Evolutionary conservation across 2,888 invertebrate genomes (phyloP).

Genomic region (Chrysopilus asiliformis): DNA sequence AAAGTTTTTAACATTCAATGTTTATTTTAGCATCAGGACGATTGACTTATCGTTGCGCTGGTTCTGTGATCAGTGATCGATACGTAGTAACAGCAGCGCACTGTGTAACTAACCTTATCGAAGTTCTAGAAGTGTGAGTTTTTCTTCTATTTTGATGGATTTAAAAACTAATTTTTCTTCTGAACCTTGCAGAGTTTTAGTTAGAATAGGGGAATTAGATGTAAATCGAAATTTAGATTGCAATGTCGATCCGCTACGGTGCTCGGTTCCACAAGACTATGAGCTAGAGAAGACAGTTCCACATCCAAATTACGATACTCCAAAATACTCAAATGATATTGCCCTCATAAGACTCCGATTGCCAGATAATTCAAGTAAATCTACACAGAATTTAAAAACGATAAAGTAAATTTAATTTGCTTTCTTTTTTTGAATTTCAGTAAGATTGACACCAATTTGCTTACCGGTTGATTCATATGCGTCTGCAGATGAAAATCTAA

Average conservation of each 20-base stretch:
- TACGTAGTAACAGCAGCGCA: slow-evolving; percentile 48
- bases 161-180: too few relatives aligned
- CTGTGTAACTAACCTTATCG: slow-evolving; percentile 41
- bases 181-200: slow-evolving; percentile 42
- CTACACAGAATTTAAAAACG: neutral
- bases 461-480: slow-evolving; percentile 33
- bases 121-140: slow-evolving; percentile 35
- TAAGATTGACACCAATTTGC: slow-evolving; percentile 38
- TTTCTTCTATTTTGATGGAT: neutral
- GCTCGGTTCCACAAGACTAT: slow-evolving; percentile 41
- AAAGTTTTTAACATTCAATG: too few relatives aligned
- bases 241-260: slow-evolving; percentile 23
- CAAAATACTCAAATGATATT: slow-evolving; percentile 43
- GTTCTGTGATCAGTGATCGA: slow-evolving; percentile 40
- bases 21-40: slow-evolving; percentile 20
- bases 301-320: slow-evolving; percentile 41
- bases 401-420: neutral
- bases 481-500: slow-evolving; percentile 27
- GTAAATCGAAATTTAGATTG: slow-evolving; percentile 37
- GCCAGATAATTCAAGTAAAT: slow-evolving; percentile 26
- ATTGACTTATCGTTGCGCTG: slow-evolving; percentile 35
- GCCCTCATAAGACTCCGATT: slow-evolving; percentile 39
- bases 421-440: slow-evolving; percentile 15
- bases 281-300: slow-evolving; percentile 37
- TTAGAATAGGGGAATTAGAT: slow-evolving; percentile 51